A percentile compares a stretch with the other conserved stretches of the same genome.
phyloP scores from a whole-genome alignment of 2,888 invertebrate species.

The Acanthosepion esculentum region DNA sequence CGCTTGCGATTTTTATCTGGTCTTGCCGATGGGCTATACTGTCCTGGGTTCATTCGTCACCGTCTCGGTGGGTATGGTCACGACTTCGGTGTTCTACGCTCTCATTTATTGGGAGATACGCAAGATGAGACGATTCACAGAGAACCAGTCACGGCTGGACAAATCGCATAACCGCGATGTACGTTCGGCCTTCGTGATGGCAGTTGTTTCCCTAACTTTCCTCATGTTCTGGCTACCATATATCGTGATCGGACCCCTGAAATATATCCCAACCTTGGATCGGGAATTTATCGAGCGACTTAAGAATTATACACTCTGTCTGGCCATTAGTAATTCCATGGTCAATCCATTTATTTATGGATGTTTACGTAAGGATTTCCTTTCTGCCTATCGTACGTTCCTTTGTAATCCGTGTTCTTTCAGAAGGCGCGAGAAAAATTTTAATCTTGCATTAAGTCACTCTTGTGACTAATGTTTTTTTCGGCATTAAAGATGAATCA shows the following conservation, averaged over 20 bases:
- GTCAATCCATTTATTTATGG: slow-evolving; percentile 54
- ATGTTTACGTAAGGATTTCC: slow-evolving; percentile 55
- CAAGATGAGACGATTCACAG: slow-evolving; percentile 48
- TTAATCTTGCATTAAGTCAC: neutral
- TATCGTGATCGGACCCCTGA: slow-evolving; percentile 54
- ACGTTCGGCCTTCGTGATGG: slow-evolving; percentile 54
- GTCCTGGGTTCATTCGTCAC: slow-evolving; percentile 53
- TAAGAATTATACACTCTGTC: slow-evolving; percentile 54
- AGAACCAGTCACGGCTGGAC: neutral
- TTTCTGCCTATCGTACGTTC: slow-evolving; percentile 49
- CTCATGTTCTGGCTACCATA: slow-evolving; percentile 61
- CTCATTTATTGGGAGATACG: slow-evolving; percentile 55
- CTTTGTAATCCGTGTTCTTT: neutral
- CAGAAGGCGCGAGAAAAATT: neutral
- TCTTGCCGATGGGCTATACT: slow-evolving; percentile 54
- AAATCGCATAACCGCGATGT: slow-evolving; percentile 51
- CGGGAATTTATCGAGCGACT: slow-evolving; percentile 54
- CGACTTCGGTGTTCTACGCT: slow-evolving; percentile 53
- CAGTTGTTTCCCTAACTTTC: slow-evolving; percentile 56
- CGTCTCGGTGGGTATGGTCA: slow-evolving; percentile 50
- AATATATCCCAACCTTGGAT: slow-evolving; percentile 52
- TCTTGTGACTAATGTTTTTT: neutral
- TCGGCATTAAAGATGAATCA: too few species aligned
- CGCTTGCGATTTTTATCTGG: slow-evolving; percentile 56
- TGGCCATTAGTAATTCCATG: slow-evolving; percentile 54